Evolutionary conservation across 2,797 vertebrate genomes (phyloP).

Genomic region (Botia almorhae): DNA sequence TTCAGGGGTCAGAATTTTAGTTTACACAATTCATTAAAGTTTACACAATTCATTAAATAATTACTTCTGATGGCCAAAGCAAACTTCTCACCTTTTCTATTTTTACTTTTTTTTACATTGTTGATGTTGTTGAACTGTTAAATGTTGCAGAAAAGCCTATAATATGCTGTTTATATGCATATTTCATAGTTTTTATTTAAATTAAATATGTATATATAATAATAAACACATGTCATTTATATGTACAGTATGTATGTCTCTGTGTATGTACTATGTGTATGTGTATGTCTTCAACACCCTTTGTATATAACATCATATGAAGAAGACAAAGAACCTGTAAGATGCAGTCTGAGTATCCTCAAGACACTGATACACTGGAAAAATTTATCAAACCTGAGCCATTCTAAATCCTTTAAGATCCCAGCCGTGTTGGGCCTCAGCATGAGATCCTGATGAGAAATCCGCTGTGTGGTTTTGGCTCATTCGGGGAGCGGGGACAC

Average conservation of each 20-base stretch:
- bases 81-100: too few species aligned
- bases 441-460: slow-evolving; percentile 69
- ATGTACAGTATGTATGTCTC: slow-evolving; percentile 3
- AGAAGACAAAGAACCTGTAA: slow-evolving; percentile 19
- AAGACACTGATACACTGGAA: slow-evolving; percentile 36
- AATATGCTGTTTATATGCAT: too few species aligned
- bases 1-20: too few species aligned
- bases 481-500: slow-evolving; percentile 32
- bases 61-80: too few species aligned
- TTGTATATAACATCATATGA: slow-evolving; percentile 31
- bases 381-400: slow-evolving; percentile 39
- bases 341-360: slow-evolving; percentile 10
- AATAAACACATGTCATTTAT: neutral
- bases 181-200: too few species aligned
- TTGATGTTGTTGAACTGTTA: too few species aligned
- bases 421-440: slow-evolving; percentile 21
- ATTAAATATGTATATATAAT: too few species aligned
- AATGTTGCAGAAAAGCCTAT: too few species aligned
- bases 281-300: slow-evolving; percentile 9
- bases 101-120: too few species aligned
- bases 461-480: slow-evolving; percentile 66
- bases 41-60: too few species aligned
- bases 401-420: slow-evolving; percentile 48
- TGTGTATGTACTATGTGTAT: too few species aligned
- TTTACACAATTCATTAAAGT: too few species aligned